These are phyloP conservation scores for Temnothorax rugatulus DNA, from an alignment of 2,888 invertebrate genomes.

Conservation along the genomic window DNA sequence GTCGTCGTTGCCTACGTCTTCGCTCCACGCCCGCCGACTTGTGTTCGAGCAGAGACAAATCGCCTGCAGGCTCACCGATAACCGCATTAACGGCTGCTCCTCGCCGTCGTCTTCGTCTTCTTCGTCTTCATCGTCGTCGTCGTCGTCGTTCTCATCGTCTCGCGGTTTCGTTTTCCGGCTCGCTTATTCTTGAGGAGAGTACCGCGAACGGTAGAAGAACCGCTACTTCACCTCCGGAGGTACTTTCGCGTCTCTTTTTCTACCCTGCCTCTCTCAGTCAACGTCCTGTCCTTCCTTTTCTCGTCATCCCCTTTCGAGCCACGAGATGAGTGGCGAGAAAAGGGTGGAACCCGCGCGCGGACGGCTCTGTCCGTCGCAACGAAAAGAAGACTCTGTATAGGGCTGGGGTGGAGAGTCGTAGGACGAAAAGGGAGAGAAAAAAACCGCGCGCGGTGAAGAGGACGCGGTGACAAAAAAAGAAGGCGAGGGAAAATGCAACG, in stretches of 20 bases:
- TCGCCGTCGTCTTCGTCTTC: constrained; percentile 2
- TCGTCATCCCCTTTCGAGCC: constrained; percentile 20
- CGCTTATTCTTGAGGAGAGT: constrained; percentile 57
- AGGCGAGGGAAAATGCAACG: constrained; percentile 48
- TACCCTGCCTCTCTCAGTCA: constrained; percentile 40
- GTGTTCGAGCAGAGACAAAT: constrained; percentile 63
- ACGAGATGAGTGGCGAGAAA: constrained; percentile 47
- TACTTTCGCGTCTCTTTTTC: constrained; percentile 56
- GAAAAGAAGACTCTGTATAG: constrained; percentile 37
- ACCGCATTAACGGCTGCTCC: constrained; percentile 62
- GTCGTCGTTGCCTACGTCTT: constrained; percentile 6
- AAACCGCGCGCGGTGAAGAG: constrained; percentile 30
- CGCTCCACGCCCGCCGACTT: constrained; percentile 32
- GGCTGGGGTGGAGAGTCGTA: constrained; percentile 18
- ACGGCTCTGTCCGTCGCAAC: constrained; percentile 66
- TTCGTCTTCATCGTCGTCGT: not conserved
- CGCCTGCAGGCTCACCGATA: constrained; percentile 62
- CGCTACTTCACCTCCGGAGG: constrained; percentile 40
- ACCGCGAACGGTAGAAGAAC: constrained; percentile 40
- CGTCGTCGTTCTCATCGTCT: constrained; percentile 30
- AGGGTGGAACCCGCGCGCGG: constrained; percentile 46
- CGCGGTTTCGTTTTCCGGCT: constrained; percentile 56
- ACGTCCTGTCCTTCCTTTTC: constrained; percentile 21
- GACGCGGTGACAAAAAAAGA: constrained; percentile 42
- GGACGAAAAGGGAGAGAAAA: not conserved